Evolutionary conservation across 2,888 invertebrate genomes (phyloP), one percentile per base, ranked within the genome.

Genomic region (Drosophila setosimentum): DNA sequence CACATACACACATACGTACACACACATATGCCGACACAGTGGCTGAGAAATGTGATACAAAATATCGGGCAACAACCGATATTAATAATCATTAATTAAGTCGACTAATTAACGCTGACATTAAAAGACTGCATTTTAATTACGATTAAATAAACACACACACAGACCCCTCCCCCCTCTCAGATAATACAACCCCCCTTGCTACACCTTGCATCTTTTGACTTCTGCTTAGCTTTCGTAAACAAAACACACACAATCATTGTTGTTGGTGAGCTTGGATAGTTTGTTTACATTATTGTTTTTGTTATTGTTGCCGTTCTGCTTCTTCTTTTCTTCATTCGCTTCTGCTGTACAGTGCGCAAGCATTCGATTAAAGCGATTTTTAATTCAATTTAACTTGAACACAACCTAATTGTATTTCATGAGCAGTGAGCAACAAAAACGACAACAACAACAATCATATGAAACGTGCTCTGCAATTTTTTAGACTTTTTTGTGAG

Each of bases 81-180:
- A 88, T 89, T 89, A 88, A 87, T 88, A 89, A 87, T 87, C 87
- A 86, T 87, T 87, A 87, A 89, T 87, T 87, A 88, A 89, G 67
- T 60, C 83, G 81, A 88, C 87, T 87, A 87, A 87, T 87, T 89
- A 87, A 83, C 90, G 88, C 86, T 89, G 87, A 87, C 87, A 89
- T 86, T 83, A 87, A 87, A 76, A 83, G 77, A 78, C 83, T 81
- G 86, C 83, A 78, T 89, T 87, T 87, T 83, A 87, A 89, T 87
- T 76, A 77, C 81, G 70, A 50, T 68, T 42, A 57, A 68, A 68
- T 50, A 68, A 50, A 35, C 21, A 30, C 61, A 45, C 24, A 45
- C 13, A 42, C n/a, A 21, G 21, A 11, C n/a, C 5, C 60, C 27
- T 10, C 33, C 7, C n/a, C 30, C 48, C 30, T 10, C n/a, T 21